Percentiles rank a stretch among this genome's conserved stretches.
phyloP scores from a whole-genome alignment of 2,113 vertebrate species.

The Pygoscelis antarcticus region DNA sequence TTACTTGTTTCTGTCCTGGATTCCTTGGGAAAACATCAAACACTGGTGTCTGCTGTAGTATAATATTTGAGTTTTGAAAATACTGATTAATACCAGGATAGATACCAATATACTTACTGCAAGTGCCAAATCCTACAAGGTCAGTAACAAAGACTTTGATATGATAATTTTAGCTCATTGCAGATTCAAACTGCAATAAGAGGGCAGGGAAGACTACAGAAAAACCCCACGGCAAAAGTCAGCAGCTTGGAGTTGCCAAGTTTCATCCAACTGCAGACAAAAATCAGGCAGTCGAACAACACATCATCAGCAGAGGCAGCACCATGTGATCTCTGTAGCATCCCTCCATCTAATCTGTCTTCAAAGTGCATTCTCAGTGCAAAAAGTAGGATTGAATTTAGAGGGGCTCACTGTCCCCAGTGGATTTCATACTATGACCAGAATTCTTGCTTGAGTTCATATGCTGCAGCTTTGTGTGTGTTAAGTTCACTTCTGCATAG shows the following conservation, averaged over 20 bases:
- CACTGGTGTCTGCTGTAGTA: neutral
- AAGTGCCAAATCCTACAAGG: slow-evolving; percentile 55
- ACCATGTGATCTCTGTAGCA: slow-evolving; percentile 66
- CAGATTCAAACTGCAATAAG: slow-evolving; percentile 52
- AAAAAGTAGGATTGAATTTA: slow-evolving; percentile 76
- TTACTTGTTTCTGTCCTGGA: slow-evolving; percentile 5
- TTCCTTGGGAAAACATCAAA: slow-evolving; percentile 48
- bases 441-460: slow-evolving; percentile 86
- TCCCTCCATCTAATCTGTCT: slow-evolving; percentile 70
- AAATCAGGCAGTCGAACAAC: slow-evolving; percentile 21
- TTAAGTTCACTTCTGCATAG: slow-evolving; percentile 87
- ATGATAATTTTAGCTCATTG: slow-evolving; percentile 51
- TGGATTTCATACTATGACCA: slow-evolving; percentile 81
- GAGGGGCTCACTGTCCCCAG: slow-evolving; percentile 35
- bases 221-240: slow-evolving; percentile 58
- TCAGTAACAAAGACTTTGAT: slow-evolving; percentile 59
- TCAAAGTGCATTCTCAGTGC: slow-evolving; percentile 89
- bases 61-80: slow-evolving; percentile 19
- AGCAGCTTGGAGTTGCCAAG: slow-evolving; percentile 49
- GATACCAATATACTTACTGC: slow-evolving; percentile 41
- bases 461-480: slow-evolving; percentile 81
- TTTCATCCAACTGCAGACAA: slow-evolving; percentile 53
- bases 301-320: slow-evolving; percentile 54
- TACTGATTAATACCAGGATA: slow-evolving; percentile 40
- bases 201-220: slow-evolving; percentile 63